These are phyloP conservation scores for Saccopteryx leptura DNA, from an alignment of 2,113 vertebrate genomes.

Conservation along the genomic window DNA sequence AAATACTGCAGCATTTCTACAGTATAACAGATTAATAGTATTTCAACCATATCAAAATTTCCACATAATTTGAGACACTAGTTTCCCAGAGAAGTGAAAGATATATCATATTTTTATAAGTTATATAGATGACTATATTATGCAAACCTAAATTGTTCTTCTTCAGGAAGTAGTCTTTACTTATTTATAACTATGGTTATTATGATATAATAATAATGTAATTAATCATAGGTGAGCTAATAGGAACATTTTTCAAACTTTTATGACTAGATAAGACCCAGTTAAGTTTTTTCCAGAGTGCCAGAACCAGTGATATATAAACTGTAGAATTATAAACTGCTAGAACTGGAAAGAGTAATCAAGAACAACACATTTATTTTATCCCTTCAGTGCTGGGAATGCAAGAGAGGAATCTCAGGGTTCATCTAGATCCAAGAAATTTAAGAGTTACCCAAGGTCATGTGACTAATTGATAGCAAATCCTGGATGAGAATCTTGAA, in stretches of 20 bases:
- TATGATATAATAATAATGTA: neutral
- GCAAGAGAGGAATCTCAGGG: neutral
- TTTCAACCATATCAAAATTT: conserved; percentile 43
- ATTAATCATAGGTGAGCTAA: neutral
- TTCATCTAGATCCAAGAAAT: neutral
- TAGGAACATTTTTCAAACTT: neutral
- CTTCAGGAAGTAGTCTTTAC: conserved; percentile 23
- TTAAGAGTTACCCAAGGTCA: neutral
- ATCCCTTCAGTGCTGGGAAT: neutral
- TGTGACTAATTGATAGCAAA: neutral
- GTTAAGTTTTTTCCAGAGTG: conserved; percentile 28
- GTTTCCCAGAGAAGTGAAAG: conserved; percentile 43
- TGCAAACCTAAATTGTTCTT: conserved; percentile 20
- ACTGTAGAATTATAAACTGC: conserved; percentile 8
- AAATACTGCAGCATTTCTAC: neutral
- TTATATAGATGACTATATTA: neutral
- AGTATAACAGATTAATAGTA: conserved; percentile 23
- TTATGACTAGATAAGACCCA: neutral
- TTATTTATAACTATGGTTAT: conserved; percentile 23
- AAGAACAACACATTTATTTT: neutral
- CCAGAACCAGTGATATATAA: conserved; percentile 10
- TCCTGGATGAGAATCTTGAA: neutral
- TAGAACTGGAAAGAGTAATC: conserved; percentile 17
- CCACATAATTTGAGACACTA: conserved; percentile 40
- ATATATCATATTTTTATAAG: conserved; percentile 42